Percentiles rank a stretch among this genome's conserved stretches.
phyloP scores from a whole-genome alignment of 2,888 invertebrate species.

The Plebejus melissa region DNA sequence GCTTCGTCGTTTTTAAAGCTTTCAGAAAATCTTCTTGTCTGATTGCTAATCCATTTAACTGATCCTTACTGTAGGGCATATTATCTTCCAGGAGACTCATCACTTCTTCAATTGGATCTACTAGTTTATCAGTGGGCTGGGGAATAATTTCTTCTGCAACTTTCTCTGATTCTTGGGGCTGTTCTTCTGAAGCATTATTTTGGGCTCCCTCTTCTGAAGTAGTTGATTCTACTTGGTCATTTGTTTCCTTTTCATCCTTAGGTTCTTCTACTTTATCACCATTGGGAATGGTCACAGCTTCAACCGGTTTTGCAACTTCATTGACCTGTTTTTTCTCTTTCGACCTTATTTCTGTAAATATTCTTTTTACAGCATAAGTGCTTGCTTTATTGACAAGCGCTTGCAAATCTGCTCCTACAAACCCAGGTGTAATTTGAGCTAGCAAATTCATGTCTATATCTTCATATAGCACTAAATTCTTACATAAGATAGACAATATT shows the following conservation, averaged over 20 bases:
- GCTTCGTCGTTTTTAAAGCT: conserved; percentile 91
- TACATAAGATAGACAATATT: conserved; percentile 86
- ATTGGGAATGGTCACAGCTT: conserved; percentile 54
- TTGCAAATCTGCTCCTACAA: conserved; percentile 95
- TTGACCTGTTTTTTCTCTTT: conserved; percentile 34
- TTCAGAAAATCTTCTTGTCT: conserved; percentile 86
- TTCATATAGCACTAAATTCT: conserved; percentile 82
- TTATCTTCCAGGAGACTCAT: conserved; percentile 83
- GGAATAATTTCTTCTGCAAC: conserved; percentile 33
- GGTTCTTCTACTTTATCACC: conserved; percentile 54
- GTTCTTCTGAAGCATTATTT: conserved; percentile 2
- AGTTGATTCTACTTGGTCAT: conserved; percentile 12
- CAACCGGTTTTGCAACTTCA: conserved; percentile 41
- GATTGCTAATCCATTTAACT: conserved; percentile 82
- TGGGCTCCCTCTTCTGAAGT: conserved; percentile 5
- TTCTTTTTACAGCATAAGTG: conserved; percentile 88
- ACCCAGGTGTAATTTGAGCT: conserved; percentile 95
- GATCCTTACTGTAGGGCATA: conserved; percentile 80
- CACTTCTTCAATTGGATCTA: conserved; percentile 71
- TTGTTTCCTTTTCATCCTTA: conserved; percentile 34
- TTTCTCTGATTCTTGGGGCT: conserved; percentile 42
- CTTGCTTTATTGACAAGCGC: conserved; percentile 93
- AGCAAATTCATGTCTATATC: conserved; percentile 86
- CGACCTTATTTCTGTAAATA: conserved; percentile 59
- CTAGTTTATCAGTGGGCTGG: conserved; percentile 34